Percentiles rank a stretch among this genome's conserved stretches.
phyloP scores from a whole-genome alignment of 2,797 vertebrate species.

The Epinephelus coioides region DNA sequence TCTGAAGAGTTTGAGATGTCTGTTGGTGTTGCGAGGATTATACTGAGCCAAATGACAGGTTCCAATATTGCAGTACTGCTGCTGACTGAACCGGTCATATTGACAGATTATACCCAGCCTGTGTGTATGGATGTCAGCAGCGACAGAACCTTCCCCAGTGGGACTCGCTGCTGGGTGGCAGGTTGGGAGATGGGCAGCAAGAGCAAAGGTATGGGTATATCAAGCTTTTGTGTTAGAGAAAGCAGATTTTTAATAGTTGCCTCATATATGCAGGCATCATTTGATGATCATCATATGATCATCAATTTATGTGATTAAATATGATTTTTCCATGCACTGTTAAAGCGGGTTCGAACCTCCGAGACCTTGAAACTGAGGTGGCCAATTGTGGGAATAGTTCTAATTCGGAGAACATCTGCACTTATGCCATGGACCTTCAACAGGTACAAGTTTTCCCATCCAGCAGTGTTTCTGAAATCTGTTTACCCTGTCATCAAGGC shows the following conservation, averaged over 20 bases:
- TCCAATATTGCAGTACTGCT: constrained; percentile 64
- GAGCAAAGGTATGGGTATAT: constrained; percentile 32
- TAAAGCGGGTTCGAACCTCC: constrained; percentile 33
- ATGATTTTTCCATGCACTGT: neutral
- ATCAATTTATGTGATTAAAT: constrained; percentile 3
- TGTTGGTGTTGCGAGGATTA: constrained; percentile 36
- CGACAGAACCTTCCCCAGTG: constrained; percentile 44
- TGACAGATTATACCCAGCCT: constrained; percentile 58
- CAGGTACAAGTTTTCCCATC: constrained; percentile 50
- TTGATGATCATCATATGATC: no score
- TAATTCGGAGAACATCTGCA: constrained; percentile 68
- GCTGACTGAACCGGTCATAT: constrained; percentile 42
- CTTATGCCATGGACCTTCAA: constrained; percentile 52
- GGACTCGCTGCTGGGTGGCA: constrained; percentile 72
- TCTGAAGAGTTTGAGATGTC: constrained; percentile 49
- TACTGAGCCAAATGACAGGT: constrained; percentile 34
- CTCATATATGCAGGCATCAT: neutral
- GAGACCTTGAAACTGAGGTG: constrained; percentile 60
- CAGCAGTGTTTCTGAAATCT: neutral
- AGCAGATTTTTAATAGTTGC: neutral
- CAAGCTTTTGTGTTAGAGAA: neutral
- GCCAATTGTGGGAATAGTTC: constrained; percentile 56
- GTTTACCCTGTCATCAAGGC: neutral
- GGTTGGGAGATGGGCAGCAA: constrained; percentile 49
- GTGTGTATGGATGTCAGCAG: constrained; percentile 62